Base-by-base conservation (phyloP, 2,797 vertebrate genomes). In the Botia almorhae region DNA sequence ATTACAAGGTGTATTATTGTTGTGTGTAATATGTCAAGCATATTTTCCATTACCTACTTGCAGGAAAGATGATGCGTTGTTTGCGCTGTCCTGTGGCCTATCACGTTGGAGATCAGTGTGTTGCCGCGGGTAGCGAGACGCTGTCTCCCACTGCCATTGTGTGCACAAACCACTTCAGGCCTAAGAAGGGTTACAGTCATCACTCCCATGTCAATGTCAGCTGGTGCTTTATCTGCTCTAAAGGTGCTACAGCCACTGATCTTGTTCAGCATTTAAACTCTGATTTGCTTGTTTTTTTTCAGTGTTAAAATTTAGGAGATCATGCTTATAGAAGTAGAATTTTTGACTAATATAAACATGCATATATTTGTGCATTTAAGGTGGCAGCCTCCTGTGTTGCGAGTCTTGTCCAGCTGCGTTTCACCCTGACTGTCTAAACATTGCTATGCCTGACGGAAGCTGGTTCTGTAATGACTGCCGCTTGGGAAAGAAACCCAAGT, bases 161-260 rank as follows among this genome's bases (percentile, higher is more conserved):
- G 76, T 99, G 98, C 90, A 95, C 96, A 12, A 95, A 94, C 85
- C 98, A 99, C 89, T 99, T 99, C 93, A 92, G 91, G 6, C 94
- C 97, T 80, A 96, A 90, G 72, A 99, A 98, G 88, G 96, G 95
- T 33, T 96, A 96, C 85, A 96, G 95, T 76, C 97, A 98, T 83
- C 98, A 99, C n/a, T 93, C 93, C 0, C 98, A 99, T 0, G 96
- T 99, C 90, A 99, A 99, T 12, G 97, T 99, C 87, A 98, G 97
- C 96, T 99, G 98, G 98, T 99, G 98, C 88, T 99, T 99, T 23
- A 95, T 99, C 84, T 99, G 98, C 89, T 99, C 98, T 73, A 99
- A 97, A 95, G 98, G 98, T 99, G 87, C 81, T 91, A 33, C 5
- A 19, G 10, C 14, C n/a, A 11, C 0, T 39, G 1, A 16, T 2